Evolutionary conservation across 2,797 vertebrate species (phyloP).

Genomic region (Hydrolagus colliei): DNA sequence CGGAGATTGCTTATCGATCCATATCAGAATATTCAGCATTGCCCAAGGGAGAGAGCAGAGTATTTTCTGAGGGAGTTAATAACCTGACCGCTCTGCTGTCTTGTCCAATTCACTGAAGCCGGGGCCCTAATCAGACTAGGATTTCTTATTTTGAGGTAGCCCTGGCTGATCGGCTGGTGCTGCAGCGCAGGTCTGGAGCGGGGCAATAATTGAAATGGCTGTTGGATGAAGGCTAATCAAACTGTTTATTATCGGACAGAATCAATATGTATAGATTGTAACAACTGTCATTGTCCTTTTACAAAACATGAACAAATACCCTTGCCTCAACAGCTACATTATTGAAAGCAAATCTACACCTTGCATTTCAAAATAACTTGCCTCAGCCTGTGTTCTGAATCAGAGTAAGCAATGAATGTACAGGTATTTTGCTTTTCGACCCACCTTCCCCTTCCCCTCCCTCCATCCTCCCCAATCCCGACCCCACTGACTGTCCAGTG

Average conservation of each 20-base stretch:
- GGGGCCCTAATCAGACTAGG: slow-evolving; percentile 96
- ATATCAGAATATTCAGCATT: slow-evolving; percentile 90
- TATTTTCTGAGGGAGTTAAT: slow-evolving; percentile 99
- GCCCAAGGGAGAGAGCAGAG: slow-evolving; percentile 82
- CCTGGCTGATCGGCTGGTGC: slow-evolving; percentile 60
- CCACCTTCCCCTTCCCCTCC: too few relatives aligned
- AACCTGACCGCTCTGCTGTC: slow-evolving; percentile 98
- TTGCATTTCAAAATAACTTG: background rate
- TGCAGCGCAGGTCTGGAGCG: slow-evolving; percentile 86
- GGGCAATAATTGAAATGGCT: slow-evolving; percentile 98
- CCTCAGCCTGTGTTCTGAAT: background rate
- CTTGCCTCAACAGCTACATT: slow-evolving; percentile 68
- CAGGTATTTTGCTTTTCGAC: too few relatives aligned
- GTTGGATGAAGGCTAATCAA: slow-evolving; percentile 99
- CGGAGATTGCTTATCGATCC: slow-evolving; percentile 99
- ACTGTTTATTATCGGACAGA: slow-evolving; percentile 99
- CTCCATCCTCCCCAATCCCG: too few relatives aligned
- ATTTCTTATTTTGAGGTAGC: slow-evolving; percentile 88
- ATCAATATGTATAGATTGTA: slow-evolving; percentile 99
- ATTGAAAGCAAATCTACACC: slow-evolving; percentile 44
- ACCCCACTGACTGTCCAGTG: too few relatives aligned
- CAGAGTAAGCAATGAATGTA: too few relatives aligned
- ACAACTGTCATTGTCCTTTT: slow-evolving; percentile 90
- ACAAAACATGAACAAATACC: slow-evolving; percentile 77
- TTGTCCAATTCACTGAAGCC: slow-evolving; percentile 99